phyloP scores from a whole-genome alignment of 2,797 vertebrate species.

The Prionace glauca region DNA sequence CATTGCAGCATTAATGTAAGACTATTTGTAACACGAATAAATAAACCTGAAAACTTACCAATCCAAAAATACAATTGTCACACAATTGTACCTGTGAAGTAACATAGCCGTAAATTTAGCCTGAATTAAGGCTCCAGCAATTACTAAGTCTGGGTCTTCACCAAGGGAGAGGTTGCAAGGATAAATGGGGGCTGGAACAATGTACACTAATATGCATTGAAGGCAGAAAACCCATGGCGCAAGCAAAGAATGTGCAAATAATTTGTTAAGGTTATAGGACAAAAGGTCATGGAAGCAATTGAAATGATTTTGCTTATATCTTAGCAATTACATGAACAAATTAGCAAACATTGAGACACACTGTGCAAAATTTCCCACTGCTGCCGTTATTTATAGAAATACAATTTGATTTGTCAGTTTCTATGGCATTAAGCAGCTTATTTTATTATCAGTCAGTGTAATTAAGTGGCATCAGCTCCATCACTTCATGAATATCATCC shows the following conservation, averaged over 20 bases:
- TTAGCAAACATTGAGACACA: not conserved
- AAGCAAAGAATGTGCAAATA: not conserved
- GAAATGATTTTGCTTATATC: not conserved
- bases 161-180: not conserved
- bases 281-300: constrained; percentile 13
- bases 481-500: constrained; percentile 14
- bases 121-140: not conserved
- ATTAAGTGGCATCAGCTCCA: constrained; percentile 31
- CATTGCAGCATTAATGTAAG: too few relatives aligned
- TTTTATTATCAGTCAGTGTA: constrained; percentile 5
- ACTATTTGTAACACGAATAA: too few relatives aligned
- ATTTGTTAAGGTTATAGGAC: not conserved
- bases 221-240: not conserved
- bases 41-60: not conserved
- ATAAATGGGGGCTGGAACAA: not conserved
- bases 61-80: not conserved
- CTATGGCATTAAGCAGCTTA: constrained; percentile 20
- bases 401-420: constrained; percentile 31
- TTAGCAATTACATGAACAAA: not conserved
- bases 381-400: not conserved
- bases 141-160: not conserved
- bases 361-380: not conserved
- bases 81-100: not conserved
- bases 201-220: not conserved
- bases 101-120: not conserved